Evolutionary conservation across 2,797 vertebrate genomes (phyloP).

Genomic region (Brachymystax lenok): DNA sequence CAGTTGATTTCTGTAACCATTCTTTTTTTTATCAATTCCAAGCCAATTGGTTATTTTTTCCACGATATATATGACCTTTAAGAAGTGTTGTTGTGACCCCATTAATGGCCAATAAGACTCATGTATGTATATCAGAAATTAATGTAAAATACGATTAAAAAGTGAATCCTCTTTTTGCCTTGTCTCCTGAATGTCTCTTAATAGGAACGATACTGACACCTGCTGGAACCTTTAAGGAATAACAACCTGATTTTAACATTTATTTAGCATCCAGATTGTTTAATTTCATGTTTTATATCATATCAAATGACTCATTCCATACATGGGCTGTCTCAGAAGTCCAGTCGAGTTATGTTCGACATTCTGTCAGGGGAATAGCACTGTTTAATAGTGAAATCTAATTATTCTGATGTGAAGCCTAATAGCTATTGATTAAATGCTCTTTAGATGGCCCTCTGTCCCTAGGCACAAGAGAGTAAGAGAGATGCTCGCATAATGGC

Average conservation of each 20-base stretch:
- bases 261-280: constrained; percentile 17
- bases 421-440: constrained; percentile 76
- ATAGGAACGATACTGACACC: constrained; percentile 53
- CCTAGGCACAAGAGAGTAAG: constrained; percentile 60
- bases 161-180: constrained; percentile 48
- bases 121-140: constrained; percentile 47
- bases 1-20: constrained; percentile 20
- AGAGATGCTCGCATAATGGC: constrained; percentile 66
- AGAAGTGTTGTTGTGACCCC: not conserved
- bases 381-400: constrained; percentile 73
- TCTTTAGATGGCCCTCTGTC: constrained; percentile 47
- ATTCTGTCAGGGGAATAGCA: constrained; percentile 62
- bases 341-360: constrained; percentile 71
- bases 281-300: constrained; percentile 63
- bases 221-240: constrained; percentile 41
- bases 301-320: constrained; percentile 46
- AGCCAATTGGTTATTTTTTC: constrained; percentile 41
- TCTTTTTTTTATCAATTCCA: constrained; percentile 26
- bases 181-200: constrained; percentile 5
- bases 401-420: constrained; percentile 70
- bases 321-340: constrained; percentile 39
- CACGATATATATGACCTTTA: constrained; percentile 17
- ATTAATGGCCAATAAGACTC: constrained; percentile 28
- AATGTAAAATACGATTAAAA: constrained; percentile 62
- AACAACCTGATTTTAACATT: not conserved